Evolutionary conservation across 2,113 vertebrate species (phyloP).

Genomic region (Ciconia maguari): DNA sequence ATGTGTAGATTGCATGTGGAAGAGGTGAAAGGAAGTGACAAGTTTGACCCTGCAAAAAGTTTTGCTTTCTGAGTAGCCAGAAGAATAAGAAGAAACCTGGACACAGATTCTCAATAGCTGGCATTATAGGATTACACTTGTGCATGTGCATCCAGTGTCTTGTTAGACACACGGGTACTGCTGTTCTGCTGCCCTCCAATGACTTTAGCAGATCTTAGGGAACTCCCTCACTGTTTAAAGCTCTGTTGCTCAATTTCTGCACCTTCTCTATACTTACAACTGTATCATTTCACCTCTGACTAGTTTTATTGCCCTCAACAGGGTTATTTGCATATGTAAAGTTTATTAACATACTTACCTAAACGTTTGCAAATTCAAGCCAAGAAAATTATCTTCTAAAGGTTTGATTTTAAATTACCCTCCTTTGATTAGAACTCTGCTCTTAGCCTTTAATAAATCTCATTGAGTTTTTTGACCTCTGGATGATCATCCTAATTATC

Average conservation of each 20-base stretch:
- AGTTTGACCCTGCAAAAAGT: background rate
- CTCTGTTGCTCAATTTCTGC: background rate
- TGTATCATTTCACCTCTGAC: background rate
- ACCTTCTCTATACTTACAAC: background rate
- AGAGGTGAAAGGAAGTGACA: background rate
- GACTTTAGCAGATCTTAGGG: background rate
- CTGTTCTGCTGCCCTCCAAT: background rate
- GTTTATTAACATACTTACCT: background rate
- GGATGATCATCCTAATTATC: background rate
- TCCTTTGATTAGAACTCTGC: constrained; percentile 1
- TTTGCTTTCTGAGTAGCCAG: background rate
- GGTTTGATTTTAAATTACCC: background rate
- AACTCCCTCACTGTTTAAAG: background rate
- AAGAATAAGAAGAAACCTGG: background rate
- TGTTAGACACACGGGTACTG: background rate
- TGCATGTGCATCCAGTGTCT: background rate
- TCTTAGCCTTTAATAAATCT: background rate
- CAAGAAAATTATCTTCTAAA: background rate
- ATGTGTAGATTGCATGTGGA: background rate
- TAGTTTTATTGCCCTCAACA: background rate
- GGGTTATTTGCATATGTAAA: background rate
- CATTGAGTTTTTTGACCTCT: background rate
- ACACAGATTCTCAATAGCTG: background rate
- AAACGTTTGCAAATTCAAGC: constrained; percentile 33
- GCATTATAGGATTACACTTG: background rate